Conservation (phyloP, 2,888 invertebrate genomes). For the Synergus laeviventris region DNA sequence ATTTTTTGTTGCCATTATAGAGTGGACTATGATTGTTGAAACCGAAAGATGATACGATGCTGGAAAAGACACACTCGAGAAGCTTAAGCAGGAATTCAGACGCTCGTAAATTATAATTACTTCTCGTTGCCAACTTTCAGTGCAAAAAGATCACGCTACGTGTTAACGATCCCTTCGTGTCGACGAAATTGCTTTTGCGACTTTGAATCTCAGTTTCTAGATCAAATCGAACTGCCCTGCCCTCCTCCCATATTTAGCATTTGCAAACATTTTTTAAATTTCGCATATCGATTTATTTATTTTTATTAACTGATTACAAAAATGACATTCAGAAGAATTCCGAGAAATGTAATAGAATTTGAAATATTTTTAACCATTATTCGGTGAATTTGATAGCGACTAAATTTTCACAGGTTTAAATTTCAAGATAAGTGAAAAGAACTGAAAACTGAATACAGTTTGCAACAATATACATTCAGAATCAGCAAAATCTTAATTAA, state of each 20-base stretch:
- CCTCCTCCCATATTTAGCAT: background rate
- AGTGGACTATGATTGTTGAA: background rate
- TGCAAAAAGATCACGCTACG: constrained; percentile 8
- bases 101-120: constrained; percentile 21
- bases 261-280: no score
- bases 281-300: no score
- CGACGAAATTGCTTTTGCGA: background rate
- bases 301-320: no score
- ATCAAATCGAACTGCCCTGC: background rate
- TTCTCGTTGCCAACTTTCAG: constrained; percentile 5
- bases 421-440: background rate
- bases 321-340: no score
- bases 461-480: background rate
- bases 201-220: background rate
- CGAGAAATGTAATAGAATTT: no score
- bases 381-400: no score
- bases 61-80: background rate
- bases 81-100: constrained; percentile 15
- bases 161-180: background rate
- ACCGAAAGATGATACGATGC: constrained; percentile 4
- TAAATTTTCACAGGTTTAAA: no score
- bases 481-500: background rate
- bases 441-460: background rate
- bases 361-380: no score
- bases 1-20: background rate